Conservation (phyloP, 2,113 vertebrate species). For the Pelvicachromis taeniatus region DNA sequence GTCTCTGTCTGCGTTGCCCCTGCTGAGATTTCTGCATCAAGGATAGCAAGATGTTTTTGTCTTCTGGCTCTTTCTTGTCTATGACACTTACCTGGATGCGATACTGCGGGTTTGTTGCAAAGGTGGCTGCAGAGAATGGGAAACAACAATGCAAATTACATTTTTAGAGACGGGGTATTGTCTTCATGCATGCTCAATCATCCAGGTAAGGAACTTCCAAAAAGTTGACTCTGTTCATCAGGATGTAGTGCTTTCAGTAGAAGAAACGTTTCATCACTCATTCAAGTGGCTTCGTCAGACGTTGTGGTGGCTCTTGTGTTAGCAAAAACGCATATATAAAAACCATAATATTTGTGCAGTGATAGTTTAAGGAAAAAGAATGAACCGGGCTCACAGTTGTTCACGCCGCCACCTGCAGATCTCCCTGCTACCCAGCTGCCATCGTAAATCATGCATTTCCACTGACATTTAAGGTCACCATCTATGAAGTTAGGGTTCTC, state of each 20-base stretch:
- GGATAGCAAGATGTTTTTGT: slow-evolving; percentile 40
- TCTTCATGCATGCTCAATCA: too few relatives aligned
- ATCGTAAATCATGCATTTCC: slow-evolving; percentile 38
- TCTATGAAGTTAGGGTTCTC: slow-evolving; percentile 55
- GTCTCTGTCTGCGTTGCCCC: not conserved
- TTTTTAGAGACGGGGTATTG: not conserved
- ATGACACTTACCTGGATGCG: slow-evolving; percentile 19
- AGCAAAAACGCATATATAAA: not conserved
- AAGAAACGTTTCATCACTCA: too few relatives aligned
- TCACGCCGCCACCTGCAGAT: slow-evolving; percentile 1
- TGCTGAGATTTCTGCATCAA: slow-evolving; percentile 35
- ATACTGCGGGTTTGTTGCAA: slow-evolving; percentile 43
- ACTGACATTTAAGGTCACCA: slow-evolving; percentile 25
- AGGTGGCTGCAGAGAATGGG: not conserved
- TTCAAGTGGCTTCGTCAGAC: too few relatives aligned
- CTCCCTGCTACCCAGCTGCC: slow-evolving; percentile 5
- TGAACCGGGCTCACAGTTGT: not conserved
- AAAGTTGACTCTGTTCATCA: too few relatives aligned
- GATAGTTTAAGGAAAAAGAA: not conserved
- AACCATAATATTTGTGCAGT: not conserved
- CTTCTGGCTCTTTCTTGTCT: not conserved
- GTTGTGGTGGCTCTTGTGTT: not conserved
- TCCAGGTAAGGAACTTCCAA: too few relatives aligned
- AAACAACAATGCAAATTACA: not conserved
- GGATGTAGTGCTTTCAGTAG: too few relatives aligned